Conservation (phyloP, 2,113 vertebrate genomes). For the Passer montanus region DNA sequence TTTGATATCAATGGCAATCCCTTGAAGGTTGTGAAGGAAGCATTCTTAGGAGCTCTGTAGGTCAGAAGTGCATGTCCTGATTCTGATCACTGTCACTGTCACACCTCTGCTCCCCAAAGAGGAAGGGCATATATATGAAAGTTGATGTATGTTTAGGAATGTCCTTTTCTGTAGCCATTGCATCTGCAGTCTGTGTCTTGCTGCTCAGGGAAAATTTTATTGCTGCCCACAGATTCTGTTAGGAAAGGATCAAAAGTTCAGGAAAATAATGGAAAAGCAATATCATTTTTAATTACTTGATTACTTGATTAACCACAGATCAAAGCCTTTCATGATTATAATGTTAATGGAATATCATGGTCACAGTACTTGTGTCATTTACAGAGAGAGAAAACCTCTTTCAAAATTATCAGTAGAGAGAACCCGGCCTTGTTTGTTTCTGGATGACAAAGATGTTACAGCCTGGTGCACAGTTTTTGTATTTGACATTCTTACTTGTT, state of each 20-base stretch:
- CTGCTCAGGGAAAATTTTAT: neutral
- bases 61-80: neutral
- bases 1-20: neutral
- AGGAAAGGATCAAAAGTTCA: neutral
- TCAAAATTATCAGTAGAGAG: neutral
- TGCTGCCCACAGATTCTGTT: neutral
- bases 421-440: neutral
- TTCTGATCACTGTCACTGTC: neutral
- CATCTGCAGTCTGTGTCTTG: neutral
- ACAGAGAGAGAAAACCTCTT: neutral
- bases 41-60: neutral
- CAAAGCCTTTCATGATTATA: neutral
- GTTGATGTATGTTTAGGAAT: neutral
- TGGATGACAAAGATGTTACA: neutral
- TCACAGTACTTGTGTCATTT: neutral
- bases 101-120: neutral
- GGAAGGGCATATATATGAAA: neutral
- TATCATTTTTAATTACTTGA: neutral
- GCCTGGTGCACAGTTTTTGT: neutral
- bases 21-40: neutral
- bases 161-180: neutral
- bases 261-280: neutral
- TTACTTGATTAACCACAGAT: neutral
- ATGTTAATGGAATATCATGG: neutral
- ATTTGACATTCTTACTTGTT: neutral